A percentile compares a stretch with the other conserved stretches of the same genome.
Conservation (phyloP, 2,888 invertebrate genomes). For the Drosophila demipolita region DNA sequence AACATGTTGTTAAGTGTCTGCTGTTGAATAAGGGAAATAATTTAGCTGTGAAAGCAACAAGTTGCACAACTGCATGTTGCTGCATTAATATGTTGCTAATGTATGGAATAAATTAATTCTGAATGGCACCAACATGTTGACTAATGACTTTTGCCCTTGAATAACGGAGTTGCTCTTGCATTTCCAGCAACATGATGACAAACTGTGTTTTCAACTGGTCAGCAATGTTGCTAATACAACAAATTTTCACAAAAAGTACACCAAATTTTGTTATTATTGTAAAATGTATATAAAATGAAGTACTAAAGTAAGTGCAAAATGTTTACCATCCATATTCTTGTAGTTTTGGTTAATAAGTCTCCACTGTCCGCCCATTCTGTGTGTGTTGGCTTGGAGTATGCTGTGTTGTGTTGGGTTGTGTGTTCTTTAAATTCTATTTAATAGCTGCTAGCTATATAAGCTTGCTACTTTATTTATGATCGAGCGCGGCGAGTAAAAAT, state of each 20-base stretch:
- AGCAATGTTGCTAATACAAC: neutral
- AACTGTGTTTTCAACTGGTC: neutral
- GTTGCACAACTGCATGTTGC: neutral
- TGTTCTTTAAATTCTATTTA: conserved; percentile 26
- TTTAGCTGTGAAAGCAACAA: conserved; percentile 1
- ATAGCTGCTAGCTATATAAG: conserved; percentile 16
- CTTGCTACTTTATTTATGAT: conserved; percentile 49
- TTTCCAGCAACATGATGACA: neutral
- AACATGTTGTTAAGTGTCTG: conserved; percentile 3
- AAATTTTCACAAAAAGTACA: neutral
- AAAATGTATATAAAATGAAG: neutral
- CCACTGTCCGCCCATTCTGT: conserved; percentile 80
- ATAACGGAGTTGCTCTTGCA: neutral
- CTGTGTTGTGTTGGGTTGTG: neutral
- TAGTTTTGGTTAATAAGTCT: conserved; percentile 80
- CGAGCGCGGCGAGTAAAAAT: conserved; percentile 55
- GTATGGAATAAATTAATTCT: neutral
- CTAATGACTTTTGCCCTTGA: neutral
- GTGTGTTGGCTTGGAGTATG: neutral
- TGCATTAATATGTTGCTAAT: neutral
- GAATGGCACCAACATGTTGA: neutral
- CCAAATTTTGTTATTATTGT: neutral
- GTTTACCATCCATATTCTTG: conserved; percentile 82
- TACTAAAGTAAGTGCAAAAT: conserved; percentile 1
- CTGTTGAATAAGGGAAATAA: conserved; percentile 1